Percentiles rank a stretch among this genome's conserved stretches.
These are phyloP conservation scores for Corythoichthys haematopterus DNA, from an alignment of 2,113 vertebrate species.

Conservation along the genomic window DNA sequence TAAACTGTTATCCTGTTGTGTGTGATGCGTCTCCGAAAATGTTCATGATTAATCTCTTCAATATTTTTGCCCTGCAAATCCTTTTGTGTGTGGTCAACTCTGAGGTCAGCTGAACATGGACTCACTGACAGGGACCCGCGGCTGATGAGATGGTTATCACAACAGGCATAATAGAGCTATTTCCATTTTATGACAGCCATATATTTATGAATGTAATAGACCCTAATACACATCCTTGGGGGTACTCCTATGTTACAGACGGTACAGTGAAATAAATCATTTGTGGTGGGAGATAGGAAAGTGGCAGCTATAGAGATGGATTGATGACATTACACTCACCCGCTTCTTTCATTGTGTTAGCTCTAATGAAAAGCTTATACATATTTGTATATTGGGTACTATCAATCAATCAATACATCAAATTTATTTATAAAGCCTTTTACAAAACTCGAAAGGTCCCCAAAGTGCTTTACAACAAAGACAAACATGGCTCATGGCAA, in stretches of 20 bases:
- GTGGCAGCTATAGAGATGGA: no score
- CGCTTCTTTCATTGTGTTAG: no score
- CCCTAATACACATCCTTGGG: not conserved
- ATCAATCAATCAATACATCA: no score
- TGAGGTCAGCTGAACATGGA: not conserved
- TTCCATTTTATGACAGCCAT: not conserved
- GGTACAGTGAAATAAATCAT: not conserved
- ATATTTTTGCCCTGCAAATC: not conserved
- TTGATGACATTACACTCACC: no score
- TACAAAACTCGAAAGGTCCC: no score
- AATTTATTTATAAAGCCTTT: no score
- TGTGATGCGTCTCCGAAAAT: not conserved
- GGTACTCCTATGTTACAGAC: not conserved
- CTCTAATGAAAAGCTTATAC: no score
- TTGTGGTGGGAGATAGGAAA: no score
- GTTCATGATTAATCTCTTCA: not conserved
- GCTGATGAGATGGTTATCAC: not conserved
- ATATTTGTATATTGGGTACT: no score
- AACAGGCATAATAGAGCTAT: not conserved
- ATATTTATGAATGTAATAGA: not conserved
- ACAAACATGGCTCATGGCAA: no score
- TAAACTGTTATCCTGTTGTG: not conserved
- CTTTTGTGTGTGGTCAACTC: not conserved
- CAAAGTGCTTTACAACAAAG: no score
- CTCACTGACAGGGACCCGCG: not conserved